Base-by-base conservation (phyloP, 2,888 invertebrate species). In the Brenthis hecate region DNA sequence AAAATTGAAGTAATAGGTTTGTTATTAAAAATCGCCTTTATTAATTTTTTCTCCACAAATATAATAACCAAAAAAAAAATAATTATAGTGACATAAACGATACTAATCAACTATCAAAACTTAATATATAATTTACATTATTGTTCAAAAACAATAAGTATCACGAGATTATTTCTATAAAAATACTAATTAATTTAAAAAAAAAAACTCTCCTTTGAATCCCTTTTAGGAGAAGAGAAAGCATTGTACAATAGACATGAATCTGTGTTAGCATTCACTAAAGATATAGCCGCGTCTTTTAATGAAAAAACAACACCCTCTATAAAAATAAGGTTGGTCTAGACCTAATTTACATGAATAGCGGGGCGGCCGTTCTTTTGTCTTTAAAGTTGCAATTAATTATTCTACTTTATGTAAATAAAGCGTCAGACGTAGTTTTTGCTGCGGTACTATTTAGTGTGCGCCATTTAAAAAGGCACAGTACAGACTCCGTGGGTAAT, bases 341-440 rank as follows among this genome's bases (percentile, higher is more conserved):
- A 85, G 82, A 84, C 82, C 83, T 85, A 82, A 91, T 92, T 91
- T 91, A 88, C 90, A 91, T 92, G 85, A 87, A 86, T 83, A 84
- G 87, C 87, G 85, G 79, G 77, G 78, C 79, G 81, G 81, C 80
- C 81, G 83, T 85, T 86, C 89, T 89, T 68, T 89, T 89, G 88
- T 88, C 85, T 87, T 86, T 88, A 81, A 87, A 89, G 84, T 90
- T 87, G 85, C 87, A 86, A 89, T 90, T 91, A 91, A 91, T 89
- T 92, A 91, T 90, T 90, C 91, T 77, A 84, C 80, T 90, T 90
- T 91, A 91, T 92, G 90, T 84, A 86, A 91, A 92, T 89, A 85
- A 77, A 78, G 72, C 78, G 75, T 75, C 80, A 77, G 80, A 81
- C 81, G 86, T 83, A 83, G 63, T 73, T 71, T 71, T 71, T 43